Percentiles rank a stretch among this genome's conserved stretches.
phyloP scores from a whole-genome alignment of 2,888 invertebrate species.

The Didymodactylos carnosus region DNA sequence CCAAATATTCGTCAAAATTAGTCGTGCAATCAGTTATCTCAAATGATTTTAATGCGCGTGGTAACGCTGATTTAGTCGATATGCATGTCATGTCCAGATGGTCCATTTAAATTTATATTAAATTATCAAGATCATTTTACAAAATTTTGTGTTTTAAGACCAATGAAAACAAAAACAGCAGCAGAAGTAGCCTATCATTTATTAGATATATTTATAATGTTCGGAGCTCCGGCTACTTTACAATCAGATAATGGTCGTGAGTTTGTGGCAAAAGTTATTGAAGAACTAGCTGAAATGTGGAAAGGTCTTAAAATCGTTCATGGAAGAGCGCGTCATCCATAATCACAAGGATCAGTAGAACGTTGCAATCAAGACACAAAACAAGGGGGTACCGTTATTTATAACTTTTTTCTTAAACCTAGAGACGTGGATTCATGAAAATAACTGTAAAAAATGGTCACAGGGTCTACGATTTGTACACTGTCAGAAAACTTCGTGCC shows the following conservation, averaged over 20 bases:
- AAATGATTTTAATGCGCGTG: neutral
- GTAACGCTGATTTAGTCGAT: constrained; percentile 18
- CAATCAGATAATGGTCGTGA: constrained; percentile 9
- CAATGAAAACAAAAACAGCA: constrained; percentile 16
- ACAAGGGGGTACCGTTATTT: neutral
- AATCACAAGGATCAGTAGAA: constrained; percentile 3
- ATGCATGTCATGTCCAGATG: constrained; percentile 17
- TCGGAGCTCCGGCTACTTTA: constrained; percentile 12
- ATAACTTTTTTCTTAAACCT: constrained; percentile 15
- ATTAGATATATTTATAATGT: constrained; percentile 13
- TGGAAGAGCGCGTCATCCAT: constrained; percentile 1
- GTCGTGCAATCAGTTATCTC: neutral
- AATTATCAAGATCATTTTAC: constrained; percentile 20
- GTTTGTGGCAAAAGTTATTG: neutral
- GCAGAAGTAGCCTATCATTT: constrained; percentile 11
- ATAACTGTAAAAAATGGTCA: neutral
- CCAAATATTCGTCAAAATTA: neutral
- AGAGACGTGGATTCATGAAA: neutral
- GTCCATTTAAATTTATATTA: constrained; percentile 18
- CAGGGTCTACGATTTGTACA: neutral
- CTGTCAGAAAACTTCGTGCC: neutral
- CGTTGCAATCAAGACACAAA: constrained; percentile 4
- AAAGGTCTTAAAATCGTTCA: constrained; percentile 2
- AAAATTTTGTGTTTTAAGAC: constrained; percentile 15
- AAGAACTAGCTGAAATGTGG: constrained; percentile 1